A percentile compares a stretch with the other conserved stretches of the same genome.
phyloP scores from a whole-genome alignment of 2,797 vertebrate genomes.

The Rhyacichthys aspro region DNA sequence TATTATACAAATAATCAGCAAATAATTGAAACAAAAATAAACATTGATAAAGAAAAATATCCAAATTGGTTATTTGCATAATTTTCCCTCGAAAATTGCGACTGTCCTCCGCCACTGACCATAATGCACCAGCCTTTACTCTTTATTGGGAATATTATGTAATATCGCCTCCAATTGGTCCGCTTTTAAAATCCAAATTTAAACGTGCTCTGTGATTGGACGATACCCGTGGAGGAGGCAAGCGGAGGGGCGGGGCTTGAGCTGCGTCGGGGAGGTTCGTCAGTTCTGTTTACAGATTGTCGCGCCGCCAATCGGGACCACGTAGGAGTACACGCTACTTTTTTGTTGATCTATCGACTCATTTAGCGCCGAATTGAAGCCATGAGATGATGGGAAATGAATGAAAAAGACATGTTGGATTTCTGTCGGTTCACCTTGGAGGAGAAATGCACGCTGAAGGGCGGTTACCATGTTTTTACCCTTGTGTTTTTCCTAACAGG shows the following conservation, averaged over 20 bases:
- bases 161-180: conserved; percentile 73
- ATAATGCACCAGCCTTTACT: conserved; percentile 46
- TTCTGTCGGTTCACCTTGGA: conserved; percentile 7
- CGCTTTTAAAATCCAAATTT: conserved; percentile 70
- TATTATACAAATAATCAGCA: no score
- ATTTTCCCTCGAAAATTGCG: background rate
- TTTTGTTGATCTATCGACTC: conserved; percentile 31
- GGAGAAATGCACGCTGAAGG: conserved; percentile 55
- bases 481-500: conserved; percentile 69
- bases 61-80: background rate
- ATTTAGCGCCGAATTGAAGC: conserved; percentile 16
- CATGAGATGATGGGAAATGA: conserved; percentile 50
- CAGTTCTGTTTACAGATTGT: conserved; percentile 55
- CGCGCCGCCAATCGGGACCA: conserved; percentile 72
- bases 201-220: conserved; percentile 71
- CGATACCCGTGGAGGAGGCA: conserved; percentile 7
- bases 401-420: conserved; percentile 31
- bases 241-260: conserved; percentile 53
- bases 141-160: conserved; percentile 63
- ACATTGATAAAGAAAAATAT: background rate
- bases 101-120: conserved; percentile 32
- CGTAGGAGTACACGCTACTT: conserved; percentile 56
- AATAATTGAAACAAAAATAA: background rate
- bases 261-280: conserved; percentile 44
- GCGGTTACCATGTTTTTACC: conserved; percentile 61